phyloP scores from a whole-genome alignment of 2,888 invertebrate species.

The Nomada flava region DNA sequence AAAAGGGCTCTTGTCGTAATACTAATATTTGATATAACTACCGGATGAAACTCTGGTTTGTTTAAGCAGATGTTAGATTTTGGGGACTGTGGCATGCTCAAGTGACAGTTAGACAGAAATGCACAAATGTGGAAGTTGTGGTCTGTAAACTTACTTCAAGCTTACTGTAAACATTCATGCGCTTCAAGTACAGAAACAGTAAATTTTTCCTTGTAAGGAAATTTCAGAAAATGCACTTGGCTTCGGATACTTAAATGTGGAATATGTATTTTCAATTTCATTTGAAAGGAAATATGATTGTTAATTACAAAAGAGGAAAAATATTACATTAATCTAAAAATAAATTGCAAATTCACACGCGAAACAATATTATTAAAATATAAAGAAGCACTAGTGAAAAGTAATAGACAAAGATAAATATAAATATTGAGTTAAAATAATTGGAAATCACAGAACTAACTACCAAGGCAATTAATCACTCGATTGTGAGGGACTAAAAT shows the following conservation, averaged over 20 bases:
- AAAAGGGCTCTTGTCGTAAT: no score
- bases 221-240: background rate
- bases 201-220: conserved; percentile 7
- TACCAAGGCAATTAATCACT: background rate
- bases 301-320: no score
- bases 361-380: no score
- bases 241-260: no score
- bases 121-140: background rate
- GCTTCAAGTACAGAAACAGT: background rate
- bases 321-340: no score
- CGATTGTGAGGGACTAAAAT: background rate
- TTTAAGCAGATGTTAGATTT: background rate
- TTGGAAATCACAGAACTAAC: no score
- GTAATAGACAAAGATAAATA: no score
- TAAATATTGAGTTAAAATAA: no score
- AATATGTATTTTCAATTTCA: no score
- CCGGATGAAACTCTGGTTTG: background rate
- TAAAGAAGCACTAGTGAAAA: no score
- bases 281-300: no score
- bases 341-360: no score
- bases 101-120: background rate
- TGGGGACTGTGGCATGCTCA: background rate
- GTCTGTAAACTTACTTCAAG: conserved; percentile 18
- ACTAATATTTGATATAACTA: background rate
- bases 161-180: background rate